These are phyloP conservation scores for Stichopus horrens DNA, from an alignment of 53 echinoderm and acorn worm genomes.

Conservation along the genomic window DNA sequence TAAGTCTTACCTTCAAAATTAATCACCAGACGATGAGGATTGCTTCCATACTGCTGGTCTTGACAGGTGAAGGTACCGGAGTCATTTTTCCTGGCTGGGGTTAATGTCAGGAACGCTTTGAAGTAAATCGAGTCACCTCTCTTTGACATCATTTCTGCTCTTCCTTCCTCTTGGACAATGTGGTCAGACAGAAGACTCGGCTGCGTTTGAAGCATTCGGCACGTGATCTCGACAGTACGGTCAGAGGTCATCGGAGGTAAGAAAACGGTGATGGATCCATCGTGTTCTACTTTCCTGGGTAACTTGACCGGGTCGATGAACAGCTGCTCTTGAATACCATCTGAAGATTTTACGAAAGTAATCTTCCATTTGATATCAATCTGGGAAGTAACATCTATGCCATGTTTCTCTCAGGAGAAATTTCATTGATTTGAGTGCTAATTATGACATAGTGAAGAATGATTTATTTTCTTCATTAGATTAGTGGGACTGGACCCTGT, in stretches of 20 bases:
- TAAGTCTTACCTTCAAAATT: conserved; percentile 15
- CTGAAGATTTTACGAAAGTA: neutral
- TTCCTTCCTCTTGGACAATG: conserved; percentile 6
- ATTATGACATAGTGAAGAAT: too few species aligned
- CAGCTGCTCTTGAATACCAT: neutral
- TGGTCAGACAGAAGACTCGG: neutral
- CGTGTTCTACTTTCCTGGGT: neutral
- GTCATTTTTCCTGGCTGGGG: conserved; percentile 1
- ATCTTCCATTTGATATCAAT: too few species aligned
- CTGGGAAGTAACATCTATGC: too few species aligned
- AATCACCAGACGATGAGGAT: neutral
- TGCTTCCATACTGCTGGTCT: neutral
- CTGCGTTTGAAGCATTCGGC: neutral
- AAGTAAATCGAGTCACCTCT: neutral
- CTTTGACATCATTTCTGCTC: neutral
- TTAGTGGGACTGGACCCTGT: too few species aligned
- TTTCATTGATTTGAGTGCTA: too few species aligned
- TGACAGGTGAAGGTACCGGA: conserved; percentile 13
- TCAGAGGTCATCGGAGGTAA: conserved; percentile 25
- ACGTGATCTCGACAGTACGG: neutral
- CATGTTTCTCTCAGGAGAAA: too few species aligned
- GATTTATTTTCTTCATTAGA: too few species aligned
- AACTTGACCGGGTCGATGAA: conserved; percentile 4
- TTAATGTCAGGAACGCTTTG: conserved; percentile 1
- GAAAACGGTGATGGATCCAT: conserved; percentile 27